Conservation (phyloP, 2,888 invertebrate genomes). For the Polydrusus tereticollis region DNA sequence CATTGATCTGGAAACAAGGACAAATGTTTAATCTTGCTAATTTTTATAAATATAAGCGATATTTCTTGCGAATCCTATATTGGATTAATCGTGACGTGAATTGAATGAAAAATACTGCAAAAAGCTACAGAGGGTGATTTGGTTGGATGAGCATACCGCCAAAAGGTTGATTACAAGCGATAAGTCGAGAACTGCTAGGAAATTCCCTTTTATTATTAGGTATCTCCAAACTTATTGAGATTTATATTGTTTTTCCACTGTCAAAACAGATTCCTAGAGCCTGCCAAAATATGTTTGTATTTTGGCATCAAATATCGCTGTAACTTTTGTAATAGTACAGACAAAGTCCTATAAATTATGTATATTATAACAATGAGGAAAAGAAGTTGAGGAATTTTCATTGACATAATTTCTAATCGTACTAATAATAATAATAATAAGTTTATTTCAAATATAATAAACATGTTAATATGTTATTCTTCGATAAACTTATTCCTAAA, state of each 20-base stretch:
- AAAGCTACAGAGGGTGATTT: too few species aligned
- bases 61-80: background rate
- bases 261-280: background rate
- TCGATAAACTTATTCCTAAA: too few species aligned
- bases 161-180: too few species aligned
- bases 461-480: too few species aligned
- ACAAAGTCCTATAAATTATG: background rate
- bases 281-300: conserved; percentile 6
- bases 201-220: background rate
- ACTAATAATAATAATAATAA: too few species aligned
- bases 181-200: background rate
- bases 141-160: too few species aligned
- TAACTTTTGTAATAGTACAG: background rate
- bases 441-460: too few species aligned
- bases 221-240: background rate
- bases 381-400: background rate
- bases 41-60: background rate
- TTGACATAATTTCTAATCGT: too few species aligned
- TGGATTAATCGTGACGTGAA: too few species aligned
- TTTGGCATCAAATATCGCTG: background rate
- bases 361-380: background rate
- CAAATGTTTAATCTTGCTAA: background rate
- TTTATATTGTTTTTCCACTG: background rate
- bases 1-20: background rate
- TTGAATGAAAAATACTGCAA: too few species aligned